A percentile compares a stretch with the other conserved stretches of the same genome.
phyloP scores from a whole-genome alignment of 2,797 vertebrate species.

The Myiothlypis coronata region DNA sequence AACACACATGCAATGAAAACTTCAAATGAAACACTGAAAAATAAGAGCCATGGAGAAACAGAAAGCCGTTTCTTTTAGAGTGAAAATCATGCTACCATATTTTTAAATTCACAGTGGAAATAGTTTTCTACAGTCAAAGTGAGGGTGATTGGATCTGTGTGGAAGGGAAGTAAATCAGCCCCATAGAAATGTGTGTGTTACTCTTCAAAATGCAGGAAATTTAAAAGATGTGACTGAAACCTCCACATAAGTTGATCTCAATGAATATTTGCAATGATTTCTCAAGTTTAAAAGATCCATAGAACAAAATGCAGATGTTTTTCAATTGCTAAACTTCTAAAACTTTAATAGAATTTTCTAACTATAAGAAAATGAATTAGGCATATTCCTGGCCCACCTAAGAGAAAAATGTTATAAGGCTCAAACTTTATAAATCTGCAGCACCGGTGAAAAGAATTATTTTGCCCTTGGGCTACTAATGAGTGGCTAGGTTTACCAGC shows the following conservation, averaged over 20 bases:
- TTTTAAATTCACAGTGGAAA: neutral
- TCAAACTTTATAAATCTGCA: neutral
- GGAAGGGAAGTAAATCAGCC: neutral
- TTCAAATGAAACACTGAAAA: neutral
- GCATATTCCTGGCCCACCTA: neutral
- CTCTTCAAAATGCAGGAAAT: neutral
- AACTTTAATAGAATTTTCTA: neutral
- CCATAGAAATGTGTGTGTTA: neutral
- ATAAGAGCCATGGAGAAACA: neutral
- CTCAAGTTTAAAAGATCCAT: neutral
- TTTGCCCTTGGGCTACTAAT: conserved; percentile 10
- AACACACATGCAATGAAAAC: neutral
- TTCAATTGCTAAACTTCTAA: neutral
- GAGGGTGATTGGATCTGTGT: neutral
- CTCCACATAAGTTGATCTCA: neutral
- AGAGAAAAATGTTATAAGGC: neutral
- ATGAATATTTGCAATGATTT: neutral
- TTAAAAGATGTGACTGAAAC: neutral
- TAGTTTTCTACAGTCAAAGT: neutral
- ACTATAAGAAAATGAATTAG: neutral
- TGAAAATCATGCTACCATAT: neutral
- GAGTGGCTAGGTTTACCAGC: neutral
- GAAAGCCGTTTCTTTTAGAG: neutral
- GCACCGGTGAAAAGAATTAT: neutral
- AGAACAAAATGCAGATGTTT: neutral